Conservation (phyloP, 2,113 vertebrate species). For the Bujurquina vittata region DNA sequence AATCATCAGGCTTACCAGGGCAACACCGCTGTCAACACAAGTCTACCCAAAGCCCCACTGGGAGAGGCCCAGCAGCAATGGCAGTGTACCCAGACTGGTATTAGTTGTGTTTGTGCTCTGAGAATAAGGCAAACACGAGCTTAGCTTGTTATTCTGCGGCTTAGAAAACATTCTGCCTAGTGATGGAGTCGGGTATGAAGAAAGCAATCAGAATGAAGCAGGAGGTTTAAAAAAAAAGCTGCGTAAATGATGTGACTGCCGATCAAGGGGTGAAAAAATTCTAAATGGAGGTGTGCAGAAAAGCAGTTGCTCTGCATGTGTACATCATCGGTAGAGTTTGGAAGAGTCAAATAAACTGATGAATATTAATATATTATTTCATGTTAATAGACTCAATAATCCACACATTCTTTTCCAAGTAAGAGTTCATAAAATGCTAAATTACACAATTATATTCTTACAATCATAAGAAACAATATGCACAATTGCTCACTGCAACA, state of each 20-base stretch:
- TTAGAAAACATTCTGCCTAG: conserved; percentile 24
- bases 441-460: not conserved
- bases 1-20: conserved; percentile 55
- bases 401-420: too few relatives aligned
- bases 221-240: conserved; percentile 11
- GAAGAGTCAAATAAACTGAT: not conserved
- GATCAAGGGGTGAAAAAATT: conserved; percentile 21
- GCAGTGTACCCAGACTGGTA: conserved; percentile 21
- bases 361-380: not conserved
- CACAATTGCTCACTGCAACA: not conserved
- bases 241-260: conserved; percentile 20
- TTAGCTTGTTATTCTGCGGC: conserved; percentile 38
- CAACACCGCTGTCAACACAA: conserved; percentile 61
- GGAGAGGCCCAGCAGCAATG: conserved; percentile 38
- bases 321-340: not conserved
- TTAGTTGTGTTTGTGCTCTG: conserved; percentile 47
- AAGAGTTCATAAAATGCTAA: not conserved
- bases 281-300: conserved; percentile 3
- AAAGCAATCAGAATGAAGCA: conserved; percentile 1
- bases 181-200: conserved; percentile 30
- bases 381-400: not conserved
- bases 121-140: conserved; percentile 50
- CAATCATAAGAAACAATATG: not conserved
- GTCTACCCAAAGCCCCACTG: conserved; percentile 45
- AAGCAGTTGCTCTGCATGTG: not conserved